A percentile compares a stretch with the other conserved stretches of the same genome.
phyloP scores from a whole-genome alignment of 2,797 vertebrate genomes.

The Delichon dasypus region DNA sequence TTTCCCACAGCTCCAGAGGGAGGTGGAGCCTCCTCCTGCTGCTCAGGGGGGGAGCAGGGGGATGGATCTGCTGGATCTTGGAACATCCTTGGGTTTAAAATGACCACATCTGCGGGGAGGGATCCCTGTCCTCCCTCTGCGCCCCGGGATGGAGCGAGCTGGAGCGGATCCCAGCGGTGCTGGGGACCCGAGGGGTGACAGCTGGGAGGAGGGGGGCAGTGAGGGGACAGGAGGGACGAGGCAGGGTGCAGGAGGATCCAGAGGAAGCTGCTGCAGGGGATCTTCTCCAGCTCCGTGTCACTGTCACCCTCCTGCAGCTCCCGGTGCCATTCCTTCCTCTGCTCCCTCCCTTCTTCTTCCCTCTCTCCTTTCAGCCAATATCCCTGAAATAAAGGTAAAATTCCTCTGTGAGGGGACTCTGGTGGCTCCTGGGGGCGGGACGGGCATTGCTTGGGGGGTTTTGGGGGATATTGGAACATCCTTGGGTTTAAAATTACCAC shows the following conservation, averaged over 20 bases:
- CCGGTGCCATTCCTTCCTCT: neutral
- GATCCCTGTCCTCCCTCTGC: neutral
- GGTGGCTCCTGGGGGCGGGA: neutral
- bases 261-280: accelerated
- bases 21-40: neutral
- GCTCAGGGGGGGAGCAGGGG: no score
- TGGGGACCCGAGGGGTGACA: neutral
- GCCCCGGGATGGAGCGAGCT: neutral
- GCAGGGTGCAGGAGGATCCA: neutral
- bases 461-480: neutral
- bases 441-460: neutral
- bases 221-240: neutral
- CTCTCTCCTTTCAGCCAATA: neutral
- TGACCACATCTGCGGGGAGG: neutral
- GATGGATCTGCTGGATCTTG: no score
- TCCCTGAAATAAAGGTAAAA: neutral
- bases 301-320: neutral
- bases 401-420: neutral
- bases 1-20: neutral
- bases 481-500: neutral
- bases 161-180: neutral
- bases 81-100: no score
- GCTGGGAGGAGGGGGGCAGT: no score
- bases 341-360: neutral
- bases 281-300: neutral